Evolutionary conservation across 1,140 invertebrate species (phyloP).

Genomic region (Macrosteles quadrilineatus): DNA sequence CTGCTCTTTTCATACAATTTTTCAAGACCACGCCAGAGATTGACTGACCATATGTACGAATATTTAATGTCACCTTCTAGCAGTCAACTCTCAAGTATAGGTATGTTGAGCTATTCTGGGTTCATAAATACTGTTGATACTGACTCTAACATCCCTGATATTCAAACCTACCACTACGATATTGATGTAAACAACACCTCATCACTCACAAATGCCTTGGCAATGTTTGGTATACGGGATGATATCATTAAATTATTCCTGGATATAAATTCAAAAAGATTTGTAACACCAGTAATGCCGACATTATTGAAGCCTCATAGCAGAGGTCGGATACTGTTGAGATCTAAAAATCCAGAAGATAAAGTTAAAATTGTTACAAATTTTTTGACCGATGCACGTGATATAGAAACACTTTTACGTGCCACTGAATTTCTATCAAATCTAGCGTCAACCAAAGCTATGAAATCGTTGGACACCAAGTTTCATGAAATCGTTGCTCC

Average conservation of each 20-base stretch:
- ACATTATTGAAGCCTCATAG: too few species aligned
- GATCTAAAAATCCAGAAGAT: slow-evolving; percentile 62
- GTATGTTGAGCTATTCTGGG: slow-evolving; percentile 75
- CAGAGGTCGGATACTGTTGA: too few species aligned
- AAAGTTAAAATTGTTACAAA: slow-evolving; percentile 79
- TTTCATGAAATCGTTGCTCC: too few species aligned
- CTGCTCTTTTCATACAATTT: too few species aligned
- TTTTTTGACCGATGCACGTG: too few species aligned
- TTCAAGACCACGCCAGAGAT: slow-evolving; percentile 65
- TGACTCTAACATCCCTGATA: slow-evolving; percentile 71
- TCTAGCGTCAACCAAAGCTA: too few species aligned
- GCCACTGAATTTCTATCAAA: too few species aligned
- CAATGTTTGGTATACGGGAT: not conserved
- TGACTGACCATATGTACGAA: slow-evolving; percentile 75
- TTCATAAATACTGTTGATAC: slow-evolving; percentile 82
- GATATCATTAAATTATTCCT: not conserved
- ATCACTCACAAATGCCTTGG: not conserved
- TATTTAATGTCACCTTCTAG: slow-evolving; percentile 56
- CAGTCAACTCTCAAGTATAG: slow-evolving; percentile 62
- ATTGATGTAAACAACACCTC: slow-evolving; percentile 80
- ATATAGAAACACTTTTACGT: too few species aligned
- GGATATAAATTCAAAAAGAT: slow-evolving; percentile 5
- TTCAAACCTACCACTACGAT: slow-evolving; percentile 78
- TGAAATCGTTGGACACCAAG: too few species aligned
- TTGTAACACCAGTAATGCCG: too few species aligned